These are phyloP conservation scores for Holothuria scabra DNA, from an alignment of 53 echinoderm and acorn worm genomes.

Conservation along the genomic window DNA sequence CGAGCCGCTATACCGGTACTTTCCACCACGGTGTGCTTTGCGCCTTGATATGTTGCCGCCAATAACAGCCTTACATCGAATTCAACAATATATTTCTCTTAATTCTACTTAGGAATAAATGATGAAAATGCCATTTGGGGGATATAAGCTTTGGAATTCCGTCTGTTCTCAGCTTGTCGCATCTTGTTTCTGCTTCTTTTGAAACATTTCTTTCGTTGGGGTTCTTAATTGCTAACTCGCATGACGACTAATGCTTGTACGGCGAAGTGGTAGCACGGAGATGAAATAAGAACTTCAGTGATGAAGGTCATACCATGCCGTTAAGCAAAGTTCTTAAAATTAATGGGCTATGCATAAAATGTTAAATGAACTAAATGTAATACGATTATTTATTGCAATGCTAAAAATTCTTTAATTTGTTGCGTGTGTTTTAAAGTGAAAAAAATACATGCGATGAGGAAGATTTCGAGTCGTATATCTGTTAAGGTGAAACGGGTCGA, in stretches of 20 bases:
- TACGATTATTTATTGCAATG: slow-evolving; percentile 33
- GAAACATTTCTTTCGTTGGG: no score
- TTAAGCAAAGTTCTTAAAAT: slow-evolving; percentile 43
- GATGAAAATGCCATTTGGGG: slow-evolving; percentile 31
- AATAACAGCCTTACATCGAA: slow-evolving; percentile 16
- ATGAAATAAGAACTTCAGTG: slow-evolving; percentile 12
- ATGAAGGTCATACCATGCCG: slow-evolving; percentile 8
- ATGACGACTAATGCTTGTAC: slow-evolving; percentile 28
- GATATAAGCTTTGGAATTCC: not conserved
- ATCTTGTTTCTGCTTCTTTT: no score
- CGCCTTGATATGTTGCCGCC: slow-evolving; percentile 6
- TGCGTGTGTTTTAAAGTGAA: slow-evolving; percentile 38
- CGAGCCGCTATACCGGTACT: no score
- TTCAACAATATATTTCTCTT: not conserved
- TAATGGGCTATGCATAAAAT: slow-evolving; percentile 34
- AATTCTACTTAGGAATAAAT: slow-evolving; percentile 34
- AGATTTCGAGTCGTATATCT: slow-evolving; percentile 24
- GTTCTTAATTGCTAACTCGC: slow-evolving; percentile 42
- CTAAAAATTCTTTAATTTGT: slow-evolving; percentile 41
- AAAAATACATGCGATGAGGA: slow-evolving; percentile 21
- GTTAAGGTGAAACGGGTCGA: slow-evolving; percentile 32
- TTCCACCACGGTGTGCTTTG: not conserved
- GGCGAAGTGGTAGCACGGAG: slow-evolving; percentile 7
- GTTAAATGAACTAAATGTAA: slow-evolving; percentile 32
- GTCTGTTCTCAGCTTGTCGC: no score